These are phyloP conservation scores for Phlogophora meticulosa DNA, from an alignment of 2,888 invertebrate species.

Conservation along the genomic window DNA sequence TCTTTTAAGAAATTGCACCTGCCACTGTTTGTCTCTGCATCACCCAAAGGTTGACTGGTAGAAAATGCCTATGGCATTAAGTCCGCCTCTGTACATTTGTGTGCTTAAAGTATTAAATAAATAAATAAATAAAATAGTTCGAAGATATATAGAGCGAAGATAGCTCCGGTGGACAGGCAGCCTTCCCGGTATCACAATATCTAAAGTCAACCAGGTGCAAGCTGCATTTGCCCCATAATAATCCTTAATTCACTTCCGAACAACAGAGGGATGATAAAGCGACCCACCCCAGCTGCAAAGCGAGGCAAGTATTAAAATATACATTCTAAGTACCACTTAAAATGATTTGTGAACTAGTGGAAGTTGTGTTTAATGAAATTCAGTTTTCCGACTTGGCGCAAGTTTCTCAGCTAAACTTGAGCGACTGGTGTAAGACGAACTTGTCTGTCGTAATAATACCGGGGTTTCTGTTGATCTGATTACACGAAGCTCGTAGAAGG, in stretches of 20 bases:
- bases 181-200: too few relatives aligned
- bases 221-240: neutral
- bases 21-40: too few relatives aligned
- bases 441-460: slow-evolving; percentile 21
- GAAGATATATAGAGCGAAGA: too few relatives aligned
- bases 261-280: slow-evolving; percentile 15
- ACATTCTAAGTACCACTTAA: slow-evolving; percentile 47
- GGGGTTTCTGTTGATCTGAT: slow-evolving; percentile 8
- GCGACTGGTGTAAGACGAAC: slow-evolving; percentile 21
- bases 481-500: neutral
- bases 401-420: slow-evolving; percentile 42
- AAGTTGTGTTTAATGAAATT: slow-evolving; percentile 61
- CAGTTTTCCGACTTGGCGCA: slow-evolving; percentile 41
- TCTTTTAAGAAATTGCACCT: too few relatives aligned
- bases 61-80: too few relatives aligned
- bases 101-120: too few relatives aligned
- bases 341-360: slow-evolving; percentile 55
- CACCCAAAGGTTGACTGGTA: too few relatives aligned
- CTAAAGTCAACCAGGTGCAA: neutral
- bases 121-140: too few relatives aligned
- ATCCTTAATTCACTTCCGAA: slow-evolving; percentile 28
- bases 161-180: too few relatives aligned
- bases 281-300: slow-evolving; percentile 28
- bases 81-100: too few relatives aligned
- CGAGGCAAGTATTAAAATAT: slow-evolving; percentile 49